Conservation (phyloP, 2,113 vertebrate species). For the Todiramphus saurophagus region DNA sequence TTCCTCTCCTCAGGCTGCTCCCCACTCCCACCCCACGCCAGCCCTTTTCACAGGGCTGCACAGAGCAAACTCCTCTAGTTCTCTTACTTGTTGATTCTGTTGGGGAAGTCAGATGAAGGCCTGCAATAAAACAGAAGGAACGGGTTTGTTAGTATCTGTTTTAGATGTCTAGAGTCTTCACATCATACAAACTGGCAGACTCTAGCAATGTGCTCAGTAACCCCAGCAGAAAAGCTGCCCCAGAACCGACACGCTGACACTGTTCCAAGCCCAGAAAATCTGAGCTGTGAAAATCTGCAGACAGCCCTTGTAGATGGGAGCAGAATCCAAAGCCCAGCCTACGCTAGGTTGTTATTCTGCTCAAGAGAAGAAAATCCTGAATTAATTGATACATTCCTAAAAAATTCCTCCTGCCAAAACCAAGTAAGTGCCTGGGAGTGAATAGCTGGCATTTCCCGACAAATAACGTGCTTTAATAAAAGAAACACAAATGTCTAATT, state of each 20-base stretch:
- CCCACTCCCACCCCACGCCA: not conserved
- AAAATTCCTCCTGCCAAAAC: not conserved
- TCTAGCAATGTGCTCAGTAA: not conserved
- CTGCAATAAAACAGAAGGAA: conserved; percentile 43
- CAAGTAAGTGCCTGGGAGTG: not conserved
- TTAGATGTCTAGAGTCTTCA: not conserved
- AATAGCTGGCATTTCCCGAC: not conserved
- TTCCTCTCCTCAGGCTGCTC: not conserved
- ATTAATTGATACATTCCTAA: not conserved
- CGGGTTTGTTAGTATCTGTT: not conserved
- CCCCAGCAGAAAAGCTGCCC: not conserved
- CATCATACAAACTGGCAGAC: not conserved
- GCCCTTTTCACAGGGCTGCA: not conserved
- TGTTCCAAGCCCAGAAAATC: not conserved
- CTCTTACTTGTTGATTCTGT: conserved; percentile 8
- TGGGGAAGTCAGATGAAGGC: not conserved
- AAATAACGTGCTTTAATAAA: not conserved
- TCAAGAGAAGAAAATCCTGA: not conserved
- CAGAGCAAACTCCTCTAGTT: not conserved
- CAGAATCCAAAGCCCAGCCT: not conserved
- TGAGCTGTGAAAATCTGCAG: not conserved
- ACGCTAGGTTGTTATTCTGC: not conserved
- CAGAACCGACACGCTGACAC: not conserved
- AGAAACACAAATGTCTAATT: not conserved
- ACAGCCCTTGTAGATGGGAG: not conserved